Conservation (phyloP, 2,113 vertebrate genomes). For the Hippoglossus stenolepis region DNA sequence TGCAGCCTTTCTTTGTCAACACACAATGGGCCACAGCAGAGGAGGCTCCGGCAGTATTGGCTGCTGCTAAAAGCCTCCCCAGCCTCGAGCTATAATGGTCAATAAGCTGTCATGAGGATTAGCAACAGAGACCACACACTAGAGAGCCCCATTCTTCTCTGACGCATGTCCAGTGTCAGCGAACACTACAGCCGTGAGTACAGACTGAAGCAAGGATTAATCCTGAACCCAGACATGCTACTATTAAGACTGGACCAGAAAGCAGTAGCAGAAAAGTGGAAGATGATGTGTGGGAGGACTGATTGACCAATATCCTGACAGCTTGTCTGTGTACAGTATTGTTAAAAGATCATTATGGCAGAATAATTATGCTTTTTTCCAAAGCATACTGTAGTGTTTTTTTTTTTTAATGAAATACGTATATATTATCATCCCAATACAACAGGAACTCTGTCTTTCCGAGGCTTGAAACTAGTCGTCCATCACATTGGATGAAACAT, state of each 20-base stretch:
- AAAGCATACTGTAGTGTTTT: not conserved
- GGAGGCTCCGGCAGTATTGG: slow-evolving; percentile 58
- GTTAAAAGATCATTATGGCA: not conserved
- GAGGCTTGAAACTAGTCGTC: too few species aligned
- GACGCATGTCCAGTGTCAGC: slow-evolving; percentile 37
- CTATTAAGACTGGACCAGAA: slow-evolving; percentile 10
- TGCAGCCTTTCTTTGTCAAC: slow-evolving; percentile 73
- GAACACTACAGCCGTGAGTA: slow-evolving; percentile 27
- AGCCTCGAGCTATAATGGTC: slow-evolving; percentile 70
- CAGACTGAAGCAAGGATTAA: slow-evolving; percentile 1
- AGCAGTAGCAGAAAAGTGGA: not conserved
- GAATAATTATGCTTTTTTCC: not conserved
- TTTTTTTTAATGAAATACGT: too few species aligned
- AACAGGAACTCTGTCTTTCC: too few species aligned
- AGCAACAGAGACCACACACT: slow-evolving; percentile 74
- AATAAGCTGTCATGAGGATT: slow-evolving; percentile 74
- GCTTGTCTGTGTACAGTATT: not conserved
- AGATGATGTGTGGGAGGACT: not conserved
- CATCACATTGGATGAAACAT: too few species aligned
- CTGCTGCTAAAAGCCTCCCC: slow-evolving; percentile 54
- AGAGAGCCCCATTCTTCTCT: slow-evolving; percentile 57
- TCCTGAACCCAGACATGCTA: slow-evolving; percentile 19
- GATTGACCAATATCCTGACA: not conserved
- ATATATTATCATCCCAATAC: too few species aligned
- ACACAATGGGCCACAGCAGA: slow-evolving; percentile 67